Percentiles rank a stretch among this genome's conserved stretches.
These are phyloP conservation scores for Acrossocheilus fasciatus DNA, from an alignment of 2,797 vertebrate species.

Conservation along the genomic window DNA sequence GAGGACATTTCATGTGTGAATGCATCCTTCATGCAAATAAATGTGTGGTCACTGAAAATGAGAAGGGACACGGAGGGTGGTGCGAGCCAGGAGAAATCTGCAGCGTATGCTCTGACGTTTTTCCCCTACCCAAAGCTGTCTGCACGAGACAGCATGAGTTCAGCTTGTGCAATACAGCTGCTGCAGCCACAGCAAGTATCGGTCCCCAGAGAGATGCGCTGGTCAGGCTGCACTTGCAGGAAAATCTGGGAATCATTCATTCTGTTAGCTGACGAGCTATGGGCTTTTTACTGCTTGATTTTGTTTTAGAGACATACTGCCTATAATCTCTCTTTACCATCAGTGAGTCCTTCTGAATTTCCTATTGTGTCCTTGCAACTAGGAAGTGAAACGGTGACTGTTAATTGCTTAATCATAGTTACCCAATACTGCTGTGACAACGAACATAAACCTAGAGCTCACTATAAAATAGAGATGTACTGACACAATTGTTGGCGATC, in stretches of 20 bases:
- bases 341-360: slow-evolving; percentile 65
- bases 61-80: slow-evolving; percentile 5
- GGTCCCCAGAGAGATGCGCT: slow-evolving; percentile 44
- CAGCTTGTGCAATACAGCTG: slow-evolving; percentile 52
- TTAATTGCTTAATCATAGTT: slow-evolving; percentile 48
- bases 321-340: slow-evolving; percentile 42
- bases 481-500: not conserved
- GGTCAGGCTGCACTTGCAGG: slow-evolving; percentile 22
- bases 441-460: not conserved
- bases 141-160: slow-evolving; percentile 31
- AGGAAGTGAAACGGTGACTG: slow-evolving; percentile 72
- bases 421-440: slow-evolving; percentile 64
- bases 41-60: slow-evolving; percentile 36
- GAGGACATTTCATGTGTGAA: slow-evolving; percentile 5
- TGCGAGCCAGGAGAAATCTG: slow-evolving; percentile 24
- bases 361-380: slow-evolving; percentile 61
- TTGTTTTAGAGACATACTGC: slow-evolving; percentile 28
- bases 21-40: slow-evolving; percentile 56
- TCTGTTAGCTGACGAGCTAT: not conserved
- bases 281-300: not conserved
- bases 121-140: not conserved
- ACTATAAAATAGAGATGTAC: not conserved
- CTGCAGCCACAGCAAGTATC: slow-evolving; percentile 47
- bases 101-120: slow-evolving; percentile 18
- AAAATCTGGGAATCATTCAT: not conserved